Evolutionary conservation across 2,113 vertebrate genomes (phyloP), one percentile per base, ranked within the genome.

Genomic region (Sorex araneus): DNA sequence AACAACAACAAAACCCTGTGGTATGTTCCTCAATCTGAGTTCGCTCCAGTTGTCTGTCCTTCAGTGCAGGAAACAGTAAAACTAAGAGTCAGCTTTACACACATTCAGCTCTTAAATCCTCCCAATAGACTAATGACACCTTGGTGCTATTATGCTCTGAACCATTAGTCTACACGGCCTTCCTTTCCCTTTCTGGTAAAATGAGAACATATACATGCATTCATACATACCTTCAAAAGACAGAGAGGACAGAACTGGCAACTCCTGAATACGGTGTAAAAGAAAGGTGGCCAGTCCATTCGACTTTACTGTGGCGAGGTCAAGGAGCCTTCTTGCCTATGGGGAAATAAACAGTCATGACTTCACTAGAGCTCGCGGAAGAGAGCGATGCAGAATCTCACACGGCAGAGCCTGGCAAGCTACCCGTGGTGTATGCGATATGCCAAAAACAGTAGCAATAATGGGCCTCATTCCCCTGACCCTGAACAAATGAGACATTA

Each of bases 301-400:
- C 3, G 97, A 97, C 96, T 98, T 98, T 64, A 95, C 97, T 69
- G 96, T 93, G 32, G 97, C 97, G 57, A 98, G 98, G 95, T 98
- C 98, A 3, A 99, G 98, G 70, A 97, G 97, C 94, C 97, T 96
- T 79, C 98, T 98, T 63, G 97, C 98, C 98, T 98, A 23, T 0
- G 89, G 69, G 32, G 69, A 91, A 89, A 86, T 92, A n/a, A 90
- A 91, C 94, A 86, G 92, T 66, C 45, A 30, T 60, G 81, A 83
- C 32, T 89, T 63, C 45, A 70, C 30, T 79, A 84, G n/a, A n/a
- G n/a, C n/a, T n/a, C n/a, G n/a, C n/a, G n/a, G n/a, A n/a, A n/a
- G n/a, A n/a, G n/a, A n/a, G n/a, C n/a, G n/a, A n/a, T n/a, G n/a
- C n/a, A n/a, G n/a, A n/a, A n/a, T n/a, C n/a, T n/a, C n/a, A n/a